Base-by-base conservation (phyloP, 2,797 vertebrate genomes). In the Manis pentadactyla region DNA sequence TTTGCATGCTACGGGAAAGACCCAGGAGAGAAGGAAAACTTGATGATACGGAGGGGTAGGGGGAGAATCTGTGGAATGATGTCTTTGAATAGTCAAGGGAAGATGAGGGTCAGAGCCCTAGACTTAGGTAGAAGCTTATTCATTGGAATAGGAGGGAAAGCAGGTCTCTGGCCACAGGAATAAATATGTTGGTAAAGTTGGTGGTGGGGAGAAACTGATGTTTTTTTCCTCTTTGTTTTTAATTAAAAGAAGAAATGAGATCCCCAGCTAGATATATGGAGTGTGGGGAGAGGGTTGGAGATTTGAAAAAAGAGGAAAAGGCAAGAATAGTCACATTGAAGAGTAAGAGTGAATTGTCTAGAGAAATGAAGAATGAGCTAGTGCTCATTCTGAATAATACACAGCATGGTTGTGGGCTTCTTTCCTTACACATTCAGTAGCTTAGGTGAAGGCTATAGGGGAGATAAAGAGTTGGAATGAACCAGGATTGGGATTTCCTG, bases 221-320 rank as follows among this genome's bases (percentile, higher is more conserved):
- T 69, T 90, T 59, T 39, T n/a, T 85, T 53, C 34, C 12, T 9
- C 17, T 73, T 55, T 85, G 77, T 71, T 64, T 42, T 49, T 71
- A 18, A 82, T 12, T 57, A 42, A 90, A 93, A 84, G 83, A 79
- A 92, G 64, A 92, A 95, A 79, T 66, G 34, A 89, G 17, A 1
- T 68, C 9, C 39, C 8, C 18, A 61, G 61, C 25, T 87, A 39
- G 90, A 93, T 95, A 75, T 84, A 15, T 61, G 71, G 25, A 82
- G 7, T 64, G 7, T 37, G 78, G 13, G 0, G 34, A 46, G 17
- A 7, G 25, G 27, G 1, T 73, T 78, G 3, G 66, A 66, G 17
- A 2, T 85, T 66, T 93, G 46, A 88, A 85, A 68, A 51, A 93
- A 27, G 10, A 91, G 31, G 25, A 87, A 81, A 75, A 82, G 55